These are phyloP conservation scores for Pherbina coryleti DNA, from an alignment of 2,888 invertebrate species.

Conservation along the genomic window DNA sequence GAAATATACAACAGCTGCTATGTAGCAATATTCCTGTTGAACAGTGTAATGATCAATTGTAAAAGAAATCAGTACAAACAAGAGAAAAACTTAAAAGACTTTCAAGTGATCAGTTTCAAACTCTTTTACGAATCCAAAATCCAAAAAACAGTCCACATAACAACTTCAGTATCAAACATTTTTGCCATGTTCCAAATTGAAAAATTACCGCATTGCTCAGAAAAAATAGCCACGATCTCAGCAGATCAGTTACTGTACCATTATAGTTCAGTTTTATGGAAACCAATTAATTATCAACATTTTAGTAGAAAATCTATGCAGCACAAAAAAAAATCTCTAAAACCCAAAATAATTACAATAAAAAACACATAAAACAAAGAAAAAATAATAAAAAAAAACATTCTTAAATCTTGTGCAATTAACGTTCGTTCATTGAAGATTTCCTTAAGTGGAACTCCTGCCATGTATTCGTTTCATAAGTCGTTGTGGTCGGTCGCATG, in stretches of 20 bases:
- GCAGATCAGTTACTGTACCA: neutral
- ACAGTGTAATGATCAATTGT: neutral
- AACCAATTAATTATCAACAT: conserved; percentile 1
- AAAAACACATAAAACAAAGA: conserved; percentile 2
- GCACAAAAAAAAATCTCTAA: neutral
- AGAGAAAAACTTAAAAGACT: neutral
- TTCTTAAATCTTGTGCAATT: conserved; percentile 35
- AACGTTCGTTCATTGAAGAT: conserved; percentile 18
- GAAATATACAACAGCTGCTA: too few species aligned
- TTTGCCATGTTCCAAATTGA: too few species aligned
- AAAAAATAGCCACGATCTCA: neutral
- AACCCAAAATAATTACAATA: neutral
- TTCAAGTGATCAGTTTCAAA: neutral
- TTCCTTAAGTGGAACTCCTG: conserved; percentile 31
- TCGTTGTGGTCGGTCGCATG: neutral
- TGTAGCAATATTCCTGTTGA: neutral
- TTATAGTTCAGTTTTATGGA: neutral
- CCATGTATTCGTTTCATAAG: neutral
- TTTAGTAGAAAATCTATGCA: neutral
- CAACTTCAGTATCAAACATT: too few species aligned
- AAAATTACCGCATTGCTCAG: neutral
- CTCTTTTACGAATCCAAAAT: neutral
- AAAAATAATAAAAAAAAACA: too few species aligned
- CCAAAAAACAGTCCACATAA: too few species aligned
- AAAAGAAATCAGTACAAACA: neutral